Conservation (phyloP, 2,113 vertebrate genomes). For the Loxodonta africana region DNA sequence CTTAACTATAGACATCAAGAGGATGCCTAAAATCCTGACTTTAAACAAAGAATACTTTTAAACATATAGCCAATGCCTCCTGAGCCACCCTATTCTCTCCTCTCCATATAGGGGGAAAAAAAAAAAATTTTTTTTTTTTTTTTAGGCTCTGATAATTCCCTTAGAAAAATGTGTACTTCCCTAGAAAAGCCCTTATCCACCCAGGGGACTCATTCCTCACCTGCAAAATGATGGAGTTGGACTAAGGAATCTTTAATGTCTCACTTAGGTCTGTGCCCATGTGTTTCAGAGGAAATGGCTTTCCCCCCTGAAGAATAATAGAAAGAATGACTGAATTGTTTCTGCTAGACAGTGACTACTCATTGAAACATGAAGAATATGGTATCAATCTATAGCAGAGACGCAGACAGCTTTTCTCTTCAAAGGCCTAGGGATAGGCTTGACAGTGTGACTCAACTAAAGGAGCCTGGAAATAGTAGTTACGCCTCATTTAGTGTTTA, state of each 20-base stretch:
- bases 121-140: too few relatives aligned
- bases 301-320: constrained; percentile 59
- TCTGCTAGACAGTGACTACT: not conserved
- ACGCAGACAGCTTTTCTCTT: not conserved
- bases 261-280: constrained; percentile 50
- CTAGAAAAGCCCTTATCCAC: constrained; percentile 10
- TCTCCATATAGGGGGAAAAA: not conserved
- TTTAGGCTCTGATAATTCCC: not conserved
- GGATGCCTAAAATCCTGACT: not conserved
- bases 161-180: constrained; percentile 44
- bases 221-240: constrained; percentile 25
- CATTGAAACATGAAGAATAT: not conserved
- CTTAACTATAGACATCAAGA: not conserved
- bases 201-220: constrained; percentile 49
- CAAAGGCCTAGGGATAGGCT: not conserved
- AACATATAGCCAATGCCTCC: not conserved
- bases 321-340: not conserved
- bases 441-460: not conserved
- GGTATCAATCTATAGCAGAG: not conserved
- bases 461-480: not conserved
- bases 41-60: not conserved
- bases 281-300: constrained; percentile 63
- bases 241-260: constrained; percentile 52
- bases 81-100: not conserved
- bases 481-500: not conserved